Evolutionary conservation across 2,888 invertebrate genomes (phyloP), one percentile per base, ranked within the genome.

Genomic region (Calliopum simillimum): DNA sequence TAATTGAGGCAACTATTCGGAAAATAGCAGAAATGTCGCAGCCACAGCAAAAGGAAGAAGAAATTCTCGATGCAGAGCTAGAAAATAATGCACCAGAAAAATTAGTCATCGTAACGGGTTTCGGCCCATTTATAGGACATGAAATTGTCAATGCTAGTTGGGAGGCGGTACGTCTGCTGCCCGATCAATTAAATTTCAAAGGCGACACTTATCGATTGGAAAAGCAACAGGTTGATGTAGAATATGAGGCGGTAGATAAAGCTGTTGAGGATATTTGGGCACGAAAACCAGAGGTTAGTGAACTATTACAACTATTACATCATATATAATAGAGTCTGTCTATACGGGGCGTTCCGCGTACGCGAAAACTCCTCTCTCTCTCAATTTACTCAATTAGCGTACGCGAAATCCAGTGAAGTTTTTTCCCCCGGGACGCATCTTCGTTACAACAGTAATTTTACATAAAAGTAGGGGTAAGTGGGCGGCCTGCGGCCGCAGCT

Each of bases 51-150:
- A 19, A 44, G 41, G 19, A 53, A 4, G 16, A 56, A 1, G 51
- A 69, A 14, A 21, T 41, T 21, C 3, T 13, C 4, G 8, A 5
- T 33, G 8, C 33, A 33, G 16, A 12, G 12, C 55, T 44, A 23
- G n/a, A n/a, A n/a, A n/a, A 11, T 21, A 2, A 53, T 65, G 23
- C 49, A 70, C 14, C 64, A 4, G 71, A 79, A 72, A 80, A 80
- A 71, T 69, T 81, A 44, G 80, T 86, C 64, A 71, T 91, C 61
- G 88, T 92, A 4, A 90, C 91, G 72, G 94, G 94, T n/a, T 95
- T 94, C 86, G 94, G 94, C 0, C 92, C 93, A 23, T 95, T 94
- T 86, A 83, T 86, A 19, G 87, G 87, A 3, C 91, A 94, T 79
- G 82, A 84, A 68, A 71, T 78, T 2, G 85, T 91, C 4, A 95